Percentiles rank a stretch among this genome's conserved stretches.
Evolutionary conservation across 37 sponge, comb jelly and placozoan genomes (phyloP).

Genomic region (Diacarnus erythraeanus): DNA sequence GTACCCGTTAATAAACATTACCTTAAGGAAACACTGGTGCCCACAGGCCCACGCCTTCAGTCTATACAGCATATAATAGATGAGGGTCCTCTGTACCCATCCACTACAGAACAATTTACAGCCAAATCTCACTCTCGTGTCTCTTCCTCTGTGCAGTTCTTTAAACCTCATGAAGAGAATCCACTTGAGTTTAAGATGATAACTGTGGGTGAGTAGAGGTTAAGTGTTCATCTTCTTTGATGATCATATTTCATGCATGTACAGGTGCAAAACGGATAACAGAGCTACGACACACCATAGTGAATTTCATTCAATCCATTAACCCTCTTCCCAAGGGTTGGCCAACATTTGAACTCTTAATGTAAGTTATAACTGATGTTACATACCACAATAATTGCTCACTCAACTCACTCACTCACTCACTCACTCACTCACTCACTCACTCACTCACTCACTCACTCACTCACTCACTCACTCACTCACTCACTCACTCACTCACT

Average conservation of each 20-base stretch:
- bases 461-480: slow-evolving; percentile 45
- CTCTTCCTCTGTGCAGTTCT: slow-evolving; percentile 18
- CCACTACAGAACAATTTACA: neutral
- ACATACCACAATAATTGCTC: no score
- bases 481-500: slow-evolving; percentile 30
- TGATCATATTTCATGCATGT: neutral
- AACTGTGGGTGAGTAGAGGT: slow-evolving; percentile 37
- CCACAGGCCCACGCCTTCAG: no score
- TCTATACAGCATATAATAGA: no score
- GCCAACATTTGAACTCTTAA: slow-evolving; percentile 35
- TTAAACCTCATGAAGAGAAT: slow-evolving; percentile 16
- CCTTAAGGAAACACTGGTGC: no score
- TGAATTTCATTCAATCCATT: slow-evolving; percentile 22
- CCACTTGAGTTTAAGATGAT: slow-evolving; percentile 6
- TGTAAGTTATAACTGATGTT: slow-evolving; percentile 23
- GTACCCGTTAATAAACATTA: no score
- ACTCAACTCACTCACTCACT: slow-evolving; percentile 50
- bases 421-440: slow-evolving; percentile 61
- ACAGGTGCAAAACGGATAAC: slow-evolving; percentile 16
- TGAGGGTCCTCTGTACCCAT: no score
- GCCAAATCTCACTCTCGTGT: no score
- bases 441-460: slow-evolving; percentile 59
- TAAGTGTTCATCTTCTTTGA: neutral
- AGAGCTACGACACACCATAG: slow-evolving; percentile 1
- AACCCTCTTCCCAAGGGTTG: slow-evolving; percentile 13